Conservation (phyloP, 1,140 invertebrate genomes). For the Gonioctena quinquepunctata region DNA sequence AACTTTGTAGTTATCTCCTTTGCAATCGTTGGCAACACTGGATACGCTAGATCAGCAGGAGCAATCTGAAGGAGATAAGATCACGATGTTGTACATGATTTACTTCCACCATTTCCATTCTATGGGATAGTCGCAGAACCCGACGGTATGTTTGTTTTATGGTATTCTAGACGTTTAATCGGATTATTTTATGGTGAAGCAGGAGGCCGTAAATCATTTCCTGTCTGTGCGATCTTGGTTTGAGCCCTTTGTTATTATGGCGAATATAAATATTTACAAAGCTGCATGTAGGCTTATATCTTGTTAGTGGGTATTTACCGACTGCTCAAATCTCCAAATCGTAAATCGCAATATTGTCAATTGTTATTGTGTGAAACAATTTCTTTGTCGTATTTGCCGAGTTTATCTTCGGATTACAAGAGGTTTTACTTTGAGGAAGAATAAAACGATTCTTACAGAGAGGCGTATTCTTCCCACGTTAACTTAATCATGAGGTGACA, state of each 20-base stretch:
- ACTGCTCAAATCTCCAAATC: neutral
- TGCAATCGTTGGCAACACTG: neutral
- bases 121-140: constrained; percentile 6
- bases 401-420: neutral
- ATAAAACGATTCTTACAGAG: too few species aligned
- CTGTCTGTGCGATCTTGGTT: neutral
- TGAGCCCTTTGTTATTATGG: neutral
- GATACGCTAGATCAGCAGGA: neutral
- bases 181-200: constrained; percentile 20
- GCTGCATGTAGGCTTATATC: neutral
- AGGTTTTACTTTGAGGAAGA: too few species aligned
- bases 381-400: neutral
- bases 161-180: constrained; percentile 22
- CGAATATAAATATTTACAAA: neutral
- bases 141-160: constrained; percentile 26
- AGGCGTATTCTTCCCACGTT: too few species aligned
- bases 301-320: neutral
- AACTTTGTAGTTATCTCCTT: too few species aligned
- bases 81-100: constrained; percentile 28
- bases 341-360: neutral
- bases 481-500: too few species aligned
- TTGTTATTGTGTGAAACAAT: neutral
- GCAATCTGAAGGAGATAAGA: constrained; percentile 28
- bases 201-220: neutral
- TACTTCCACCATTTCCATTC: constrained; percentile 27